phyloP scores from a whole-genome alignment of 2,797 vertebrate genomes.

The Oreochromis mossambicus region DNA sequence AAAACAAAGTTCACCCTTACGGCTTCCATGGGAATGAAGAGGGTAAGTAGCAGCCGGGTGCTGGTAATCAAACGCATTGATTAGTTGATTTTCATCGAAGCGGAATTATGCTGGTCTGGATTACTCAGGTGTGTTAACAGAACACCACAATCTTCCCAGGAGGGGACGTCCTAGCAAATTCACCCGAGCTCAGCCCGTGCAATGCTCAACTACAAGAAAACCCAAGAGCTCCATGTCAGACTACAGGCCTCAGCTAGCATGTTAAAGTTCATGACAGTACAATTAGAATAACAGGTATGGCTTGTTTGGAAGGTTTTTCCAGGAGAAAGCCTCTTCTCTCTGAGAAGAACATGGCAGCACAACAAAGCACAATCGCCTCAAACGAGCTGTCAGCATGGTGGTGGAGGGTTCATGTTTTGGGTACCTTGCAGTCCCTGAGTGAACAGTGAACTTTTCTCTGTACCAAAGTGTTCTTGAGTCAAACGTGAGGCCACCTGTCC shows the following conservation, averaged over 20 bases:
- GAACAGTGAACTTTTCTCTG: neutral
- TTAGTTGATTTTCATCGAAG: neutral
- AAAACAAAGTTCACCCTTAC: neutral
- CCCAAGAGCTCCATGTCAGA: neutral
- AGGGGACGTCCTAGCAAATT: neutral
- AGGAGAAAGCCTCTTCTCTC: neutral
- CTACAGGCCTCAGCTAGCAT: neutral
- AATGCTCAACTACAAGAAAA: neutral
- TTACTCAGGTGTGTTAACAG: neutral
- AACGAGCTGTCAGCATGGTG: neutral
- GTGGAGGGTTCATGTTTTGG: neutral
- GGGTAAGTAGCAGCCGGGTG: neutral
- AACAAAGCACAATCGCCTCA: neutral
- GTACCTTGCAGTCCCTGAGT: neutral
- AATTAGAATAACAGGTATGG: neutral
- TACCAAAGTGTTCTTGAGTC: neutral
- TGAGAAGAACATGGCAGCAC: neutral
- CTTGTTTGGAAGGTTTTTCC: neutral
- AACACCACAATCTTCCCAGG: neutral
- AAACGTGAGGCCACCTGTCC: neutral
- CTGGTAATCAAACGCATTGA: neutral
- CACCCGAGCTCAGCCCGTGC: neutral
- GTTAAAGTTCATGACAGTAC: neutral
- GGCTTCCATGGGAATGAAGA: neutral
- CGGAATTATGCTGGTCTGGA: neutral